Base-by-base conservation (phyloP, 2,888 invertebrate species). In the Xestia ashworthii region DNA sequence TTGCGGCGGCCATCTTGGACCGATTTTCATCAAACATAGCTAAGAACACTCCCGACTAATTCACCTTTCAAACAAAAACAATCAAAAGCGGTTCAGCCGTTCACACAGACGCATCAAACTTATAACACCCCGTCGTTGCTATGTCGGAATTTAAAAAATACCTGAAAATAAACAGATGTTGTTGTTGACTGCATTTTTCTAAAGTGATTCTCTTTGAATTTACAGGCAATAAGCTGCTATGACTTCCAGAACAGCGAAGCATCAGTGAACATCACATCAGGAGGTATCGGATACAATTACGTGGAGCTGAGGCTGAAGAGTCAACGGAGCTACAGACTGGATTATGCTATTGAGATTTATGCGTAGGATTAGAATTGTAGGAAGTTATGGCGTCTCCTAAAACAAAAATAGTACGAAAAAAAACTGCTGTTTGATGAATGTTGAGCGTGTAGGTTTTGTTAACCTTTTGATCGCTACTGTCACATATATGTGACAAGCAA, bases 171-270 rank as follows among this genome's bases (percentile, higher is more conserved):
- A 1, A 32, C 3, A 3, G 32, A 32, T 32, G 32, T 32, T 32
- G 32, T 32, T 32, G 32, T 41, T 44, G 44, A 44, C 44, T 0
- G 44, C 44, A 44, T 44, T 44, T 44, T 44, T 44, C 44, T 9
- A 1, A 44, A 44, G 44, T 11, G 1, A n/a, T 55, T n/a, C 1
- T 55, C 32, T 62, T 22, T 53, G 8, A 6, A 5, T 62, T 92
- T 89, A 0, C 93, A 94, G 94, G 92, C 93, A 8, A 92, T 94
- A 74, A 90, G 88, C 78, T 93, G 93, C 73, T 93, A 91, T 86
- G 94, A 94, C 85, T 93, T 91, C 74, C 93, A 92, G 80, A 91
- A 91, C 85, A 93, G 93, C 76, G 92, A 93, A 4, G 93, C 93
- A 0, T 91, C 91, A 0, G 90, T 93, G 50, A 93, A 93, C 87